Base-by-base conservation (phyloP, 53 echinoderm and acorn worm genomes). In the Paracentrotus lividus region DNA sequence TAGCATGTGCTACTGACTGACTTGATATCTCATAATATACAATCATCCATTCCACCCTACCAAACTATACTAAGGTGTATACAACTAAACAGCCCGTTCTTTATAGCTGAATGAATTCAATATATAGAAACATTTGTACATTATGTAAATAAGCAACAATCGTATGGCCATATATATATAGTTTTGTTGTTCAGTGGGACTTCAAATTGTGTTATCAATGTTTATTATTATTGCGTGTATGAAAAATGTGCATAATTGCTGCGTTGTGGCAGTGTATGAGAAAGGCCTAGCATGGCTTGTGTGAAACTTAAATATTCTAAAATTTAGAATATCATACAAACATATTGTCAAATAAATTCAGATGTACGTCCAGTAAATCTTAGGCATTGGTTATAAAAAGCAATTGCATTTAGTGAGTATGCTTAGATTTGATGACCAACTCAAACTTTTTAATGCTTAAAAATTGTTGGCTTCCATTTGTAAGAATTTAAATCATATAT, bases 101-200 rank as follows among this genome's bases (percentile, higher is more conserved):
- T n/a, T n/a, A n/a, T 81, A 81, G 36, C 45, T 45, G 32, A 81
- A 81, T n/a, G 47, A 81, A 81, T 81, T 59, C 45, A 43, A 89
- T 5, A 60, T 60, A 21, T 42, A 72, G 56, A 33, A 49, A n/a
- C 40, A 64, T 57, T 64, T 90, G 90, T 90, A 90, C 90, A 90
- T 90, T 69, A 5, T 72, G 68, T 68, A 69, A 49, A 90, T 69
- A 69, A 56, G 66, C 49, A 72, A 90, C 49, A 69, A 72, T 90
- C 33, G 68, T 90, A 72, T 69, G 69, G 40, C 72, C 52, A 90
- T 90, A 90, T 90, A 90, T 90, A 90, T 90, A 90, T 69, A 68
- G 90, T 89, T 89, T 89, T 89, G 89, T 49, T 90, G 90, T 90
- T 90, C 38, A 27, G 53, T 90, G 90, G 72, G 72, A 90, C 72